Evolutionary conservation across 2,113 vertebrate genomes (phyloP), one percentile per base, ranked within the genome.

Genomic region (Hippocampus comes): DNA sequence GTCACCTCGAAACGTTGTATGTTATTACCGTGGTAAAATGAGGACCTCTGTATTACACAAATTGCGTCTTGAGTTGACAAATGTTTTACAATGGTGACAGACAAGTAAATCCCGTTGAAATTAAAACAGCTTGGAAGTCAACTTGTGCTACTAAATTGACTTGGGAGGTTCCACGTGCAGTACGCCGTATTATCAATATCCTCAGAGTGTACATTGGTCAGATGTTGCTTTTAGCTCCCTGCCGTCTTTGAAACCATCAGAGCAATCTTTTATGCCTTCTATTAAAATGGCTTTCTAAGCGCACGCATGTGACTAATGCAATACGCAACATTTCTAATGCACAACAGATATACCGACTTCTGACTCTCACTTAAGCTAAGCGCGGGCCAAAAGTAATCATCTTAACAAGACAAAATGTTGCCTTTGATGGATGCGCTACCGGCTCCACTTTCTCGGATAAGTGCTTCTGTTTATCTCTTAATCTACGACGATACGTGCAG

Each of bases 321-420:
- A 9, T 15, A 68, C n/a, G 71, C 63, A 27, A 72, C 66, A 70
- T 55, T 56, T 72, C 48, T 77, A 73, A 83, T 74, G 69, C 46
- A 66, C 73, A 73, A 64, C 84, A 81, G 83, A 78, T 86, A 82
- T 25, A 73, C 64, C 63, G 51, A 78, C 84, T 86, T 82, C 74
- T 79, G 78, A 76, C 67, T 74, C 63, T 73, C 67, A 53, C 67
- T 84, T 73, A 70, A 70, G 63, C 70, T 59, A 60, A 80, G 78
- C 3, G 2, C 1, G 0, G 41, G 80, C 74, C 65, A 76, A 65
- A 66, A 77, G 78, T 72, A 76, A 84, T 80, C 80, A 80, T 82
- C 68, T 57, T 68, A 82, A 83, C 66, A 82, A 83, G 73, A 74
- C 79, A 68, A 82, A 78, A 79, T 75, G 74, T 75, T 79, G n/a